A percentile compares a stretch with the other conserved stretches of the same genome.
phyloP scores from a whole-genome alignment of 2,797 vertebrate genomes.

The Macroramphosus scolopax region DNA sequence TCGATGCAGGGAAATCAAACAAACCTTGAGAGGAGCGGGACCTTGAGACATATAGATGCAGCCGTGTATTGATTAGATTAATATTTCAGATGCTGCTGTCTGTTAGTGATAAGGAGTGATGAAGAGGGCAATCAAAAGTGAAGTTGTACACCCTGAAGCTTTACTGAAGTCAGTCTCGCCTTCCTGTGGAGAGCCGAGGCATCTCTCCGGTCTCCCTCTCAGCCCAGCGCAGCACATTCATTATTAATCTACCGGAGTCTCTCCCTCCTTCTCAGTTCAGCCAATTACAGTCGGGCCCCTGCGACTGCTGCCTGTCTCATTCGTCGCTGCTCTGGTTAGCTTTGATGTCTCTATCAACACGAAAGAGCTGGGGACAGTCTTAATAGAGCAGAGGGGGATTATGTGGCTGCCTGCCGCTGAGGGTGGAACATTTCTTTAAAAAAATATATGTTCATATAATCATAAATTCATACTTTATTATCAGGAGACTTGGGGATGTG shows the following conservation, averaged over 20 bases:
- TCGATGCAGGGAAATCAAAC: conserved; percentile 13
- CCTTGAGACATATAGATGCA: conserved; percentile 30
- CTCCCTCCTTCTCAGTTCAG: conserved; percentile 60
- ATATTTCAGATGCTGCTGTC: conserved; percentile 46
- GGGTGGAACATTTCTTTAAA: conserved; percentile 45
- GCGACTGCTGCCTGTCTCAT: conserved; percentile 65
- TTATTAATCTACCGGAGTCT: conserved; percentile 64
- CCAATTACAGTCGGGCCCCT: conserved; percentile 69
- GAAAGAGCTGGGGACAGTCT: conserved; percentile 48
- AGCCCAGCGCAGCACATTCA: conserved; percentile 59
- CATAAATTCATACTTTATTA: conserved; percentile 68
- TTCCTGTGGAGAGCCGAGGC: conserved; percentile 56
- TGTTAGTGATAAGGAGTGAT: conserved; percentile 21
- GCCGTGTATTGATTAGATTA: conserved; percentile 44
- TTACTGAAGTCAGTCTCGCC: conserved; percentile 38
- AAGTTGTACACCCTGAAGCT: conserved; percentile 40
- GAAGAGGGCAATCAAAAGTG: conserved; percentile 40
- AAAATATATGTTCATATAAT: conserved; percentile 53
- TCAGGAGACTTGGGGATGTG: conserved; percentile 54
- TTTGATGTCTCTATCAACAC: conserved; percentile 79
- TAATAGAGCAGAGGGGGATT: conserved; percentile 71
- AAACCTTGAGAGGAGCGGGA: not conserved
- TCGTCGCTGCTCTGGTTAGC: conserved; percentile 60
- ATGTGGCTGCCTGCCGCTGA: conserved; percentile 61
- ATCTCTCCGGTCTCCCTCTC: conserved; percentile 57